Evolutionary conservation across 2,113 vertebrate genomes (phyloP).

Genomic region (Kryptolebias marmoratus): DNA sequence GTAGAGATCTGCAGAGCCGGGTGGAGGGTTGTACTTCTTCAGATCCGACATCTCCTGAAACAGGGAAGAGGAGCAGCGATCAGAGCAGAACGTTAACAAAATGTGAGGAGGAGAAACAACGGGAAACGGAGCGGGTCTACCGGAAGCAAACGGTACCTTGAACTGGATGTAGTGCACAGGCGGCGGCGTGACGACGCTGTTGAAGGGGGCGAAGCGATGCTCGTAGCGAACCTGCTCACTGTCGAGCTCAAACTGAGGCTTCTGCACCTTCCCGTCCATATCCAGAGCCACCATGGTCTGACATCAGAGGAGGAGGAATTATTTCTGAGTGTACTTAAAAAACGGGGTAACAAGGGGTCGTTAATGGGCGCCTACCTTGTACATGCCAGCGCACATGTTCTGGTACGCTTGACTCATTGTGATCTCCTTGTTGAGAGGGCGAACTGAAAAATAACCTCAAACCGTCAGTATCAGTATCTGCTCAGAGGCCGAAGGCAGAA

Average conservation of each 20-base stretch:
- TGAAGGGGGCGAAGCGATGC: slow-evolving; percentile 98
- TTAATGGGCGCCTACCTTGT: slow-evolving; percentile 84
- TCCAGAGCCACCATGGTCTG: slow-evolving; percentile 99
- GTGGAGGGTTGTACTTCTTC: slow-evolving; percentile 97
- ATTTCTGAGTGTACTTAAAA: neutral
- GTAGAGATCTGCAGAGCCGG: slow-evolving; percentile 94
- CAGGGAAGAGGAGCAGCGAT: neutral
- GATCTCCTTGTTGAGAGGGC: slow-evolving; percentile 95
- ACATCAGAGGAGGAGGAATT: neutral
- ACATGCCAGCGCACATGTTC: slow-evolving; percentile 99
- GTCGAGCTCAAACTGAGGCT: slow-evolving; percentile 97
- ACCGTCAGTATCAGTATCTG: neutral
- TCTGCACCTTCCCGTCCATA: slow-evolving; percentile 98
- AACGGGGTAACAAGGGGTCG: neutral
- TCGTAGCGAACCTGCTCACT: slow-evolving; percentile 98
- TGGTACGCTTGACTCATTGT: slow-evolving; percentile 99
- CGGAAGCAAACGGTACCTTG: slow-evolving; percentile 83
- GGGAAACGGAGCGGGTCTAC: neutral
- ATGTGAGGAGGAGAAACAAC: neutral
- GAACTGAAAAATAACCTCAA: slow-evolving; percentile 80
- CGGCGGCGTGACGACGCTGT: slow-evolving; percentile 96
- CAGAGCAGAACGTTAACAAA: neutral
- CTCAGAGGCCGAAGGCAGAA: neutral
- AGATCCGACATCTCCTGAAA: slow-evolving; percentile 97
- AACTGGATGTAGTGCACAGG: slow-evolving; percentile 98